Evolutionary conservation across 1,140 invertebrate genomes (phyloP), one percentile per base, ranked within the genome.

Genomic region (Tetramorium simillimum): DNA sequence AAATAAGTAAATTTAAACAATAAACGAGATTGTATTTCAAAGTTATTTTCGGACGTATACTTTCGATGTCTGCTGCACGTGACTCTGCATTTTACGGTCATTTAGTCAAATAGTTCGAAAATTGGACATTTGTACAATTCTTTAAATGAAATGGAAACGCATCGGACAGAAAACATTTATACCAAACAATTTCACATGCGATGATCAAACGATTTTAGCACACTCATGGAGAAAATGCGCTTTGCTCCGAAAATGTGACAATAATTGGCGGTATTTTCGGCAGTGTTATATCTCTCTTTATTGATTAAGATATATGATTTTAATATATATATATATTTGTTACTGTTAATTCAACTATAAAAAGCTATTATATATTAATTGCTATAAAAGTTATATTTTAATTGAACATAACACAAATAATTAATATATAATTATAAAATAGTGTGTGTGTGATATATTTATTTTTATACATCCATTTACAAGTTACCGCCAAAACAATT

Each of bases 81-180:
- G 69, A 84, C n/a, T 84, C 37, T 37, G 53, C 69, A 84, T 73
- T 75, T 75, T 60, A 43, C 80, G 49, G n/a, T 49, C 49, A 75
- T 75, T 75, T 75, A 75, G 40, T n/a, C 43, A 84, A 69, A 87
- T 81, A 56, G 78, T 86, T 72, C n/a, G 73, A 46, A 78, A 85
- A 86, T 51, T 76, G 33, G 46, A 65, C 58, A 77, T 86, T 60
- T 60, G 37, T 49, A 53, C 24, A 63, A 56, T 62, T 65, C 53
- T 88, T 86, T 86, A 53, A 62, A 65, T 58, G 24, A 60, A 77
- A 63, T 75, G 56, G 70, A 88, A 90, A 56, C 65, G 73, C 73
- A 69, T 63, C 56, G 78, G 37, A 84, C 43, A 69, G 60, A 81
- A 82, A 51, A 24, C 53, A 63, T 73, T 89, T 87, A 76, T 90